These are phyloP conservation scores for Goniozus legneri DNA, from an alignment of 1,140 invertebrate species.

Conservation along the genomic window DNA sequence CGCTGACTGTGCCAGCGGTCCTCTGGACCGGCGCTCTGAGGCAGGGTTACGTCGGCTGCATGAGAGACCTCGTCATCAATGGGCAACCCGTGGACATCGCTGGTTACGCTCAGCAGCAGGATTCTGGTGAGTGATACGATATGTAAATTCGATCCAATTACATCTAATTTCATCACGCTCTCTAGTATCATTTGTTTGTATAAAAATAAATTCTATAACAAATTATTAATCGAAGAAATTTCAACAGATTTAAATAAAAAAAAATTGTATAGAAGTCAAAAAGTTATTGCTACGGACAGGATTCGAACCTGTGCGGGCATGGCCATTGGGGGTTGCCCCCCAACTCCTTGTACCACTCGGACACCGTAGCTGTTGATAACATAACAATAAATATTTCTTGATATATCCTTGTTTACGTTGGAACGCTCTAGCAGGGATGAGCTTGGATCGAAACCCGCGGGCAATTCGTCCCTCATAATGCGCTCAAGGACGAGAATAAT, in stretches of 20 bases:
- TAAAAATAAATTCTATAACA: no score
- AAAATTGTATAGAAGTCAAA: slow-evolving; percentile 18
- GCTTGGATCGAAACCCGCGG: no score
- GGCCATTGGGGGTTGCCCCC: slow-evolving; percentile 66
- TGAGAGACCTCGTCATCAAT: slow-evolving; percentile 90
- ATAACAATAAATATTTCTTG: background rate
- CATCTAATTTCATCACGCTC: no score
- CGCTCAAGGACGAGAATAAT: no score
- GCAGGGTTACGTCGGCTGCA: slow-evolving; percentile 92
- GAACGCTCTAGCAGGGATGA: no score
- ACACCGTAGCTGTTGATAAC: slow-evolving; percentile 34
- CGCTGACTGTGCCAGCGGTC: slow-evolving; percentile 74
- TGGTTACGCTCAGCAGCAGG: slow-evolving; percentile 83
- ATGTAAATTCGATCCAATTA: no score
- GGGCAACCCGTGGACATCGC: slow-evolving; percentile 90
- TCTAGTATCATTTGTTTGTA: no score
- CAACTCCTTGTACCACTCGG: slow-evolving; percentile 63
- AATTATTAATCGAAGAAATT: background rate
- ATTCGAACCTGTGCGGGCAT: slow-evolving; percentile 67
- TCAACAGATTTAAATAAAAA: slow-evolving; percentile 1
- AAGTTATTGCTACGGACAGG: slow-evolving; percentile 59
- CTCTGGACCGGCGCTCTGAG: slow-evolving; percentile 88
- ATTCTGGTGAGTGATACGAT: slow-evolving; percentile 75
- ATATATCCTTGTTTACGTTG: background rate
- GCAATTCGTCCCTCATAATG: no score